Base-by-base conservation (phyloP, 1,140 invertebrate genomes). In the Eriosoma lanigerum region DNA sequence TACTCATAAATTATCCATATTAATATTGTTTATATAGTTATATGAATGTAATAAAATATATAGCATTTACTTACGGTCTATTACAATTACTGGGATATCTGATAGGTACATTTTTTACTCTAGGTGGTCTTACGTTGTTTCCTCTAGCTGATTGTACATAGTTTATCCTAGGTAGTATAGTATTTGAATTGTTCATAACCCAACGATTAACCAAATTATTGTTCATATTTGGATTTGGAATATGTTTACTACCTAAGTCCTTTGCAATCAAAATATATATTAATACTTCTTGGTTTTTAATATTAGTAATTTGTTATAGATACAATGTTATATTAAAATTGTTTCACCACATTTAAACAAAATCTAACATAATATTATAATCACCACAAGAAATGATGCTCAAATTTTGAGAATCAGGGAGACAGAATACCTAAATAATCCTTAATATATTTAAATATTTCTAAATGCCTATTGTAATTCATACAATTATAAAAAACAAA, bases 181-280 rank as follows among this genome's bases (percentile, higher is more conserved):
- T 4, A 19, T 2, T 21, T 12, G 1, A 8, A 52, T 29, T 72
- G 24, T 72, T 72, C 19, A 52, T 52, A 72, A 72, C 5, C 68
- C 68, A 72, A 50, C 68, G 9, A n/a, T 72, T 72, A 12, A 72
- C 48, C 13, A 50, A 29, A 52, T 50, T 29, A 5, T 72, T 26
- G 17, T 70, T 48, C 5, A 19, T 17, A 70, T 66, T 46, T 10
- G n/a, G 21, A 26, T 68, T 68, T 15, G 21, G 12, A 38, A 38
- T 38, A 38, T 38, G 3, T 8, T 38, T 8, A 68, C 29, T 72
- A 72, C 10, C 17, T 38, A 29, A 26, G 10, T 52, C 3, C 68
- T 72, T 29, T 52, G 1, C 0, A 72, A 72, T 12, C 24, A 72
- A 26, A 52, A 3, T 54, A 66, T 21, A 66, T 24, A 12, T 26